These are phyloP conservation scores for Drosophila koepferae DNA, from an alignment of 2,888 invertebrate genomes.

Conservation along the genomic window DNA sequence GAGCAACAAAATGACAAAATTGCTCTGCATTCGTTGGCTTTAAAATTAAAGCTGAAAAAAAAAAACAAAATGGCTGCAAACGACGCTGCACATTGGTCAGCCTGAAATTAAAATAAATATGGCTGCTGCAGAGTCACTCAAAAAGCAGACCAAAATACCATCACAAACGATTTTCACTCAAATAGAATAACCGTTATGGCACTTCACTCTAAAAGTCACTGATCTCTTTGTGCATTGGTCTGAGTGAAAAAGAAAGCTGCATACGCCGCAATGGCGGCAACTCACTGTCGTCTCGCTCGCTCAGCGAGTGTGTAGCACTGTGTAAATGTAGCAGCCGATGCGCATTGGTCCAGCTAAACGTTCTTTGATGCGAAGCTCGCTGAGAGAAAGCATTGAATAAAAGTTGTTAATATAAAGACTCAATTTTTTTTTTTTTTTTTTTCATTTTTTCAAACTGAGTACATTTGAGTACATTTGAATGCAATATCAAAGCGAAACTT, in stretches of 20 bases:
- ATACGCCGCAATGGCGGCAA: not conserved
- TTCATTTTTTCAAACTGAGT: too few species aligned
- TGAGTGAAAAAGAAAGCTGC: not conserved
- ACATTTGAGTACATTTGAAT: not conserved
- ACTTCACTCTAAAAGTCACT: too few species aligned
- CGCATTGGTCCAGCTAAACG: not conserved
- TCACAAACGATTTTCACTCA: not conserved
- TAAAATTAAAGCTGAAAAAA: not conserved
- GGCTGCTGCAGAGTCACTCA: not conserved
- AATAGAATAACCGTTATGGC: not conserved
- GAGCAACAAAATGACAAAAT: constrained; percentile 1
- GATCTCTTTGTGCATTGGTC: not conserved
- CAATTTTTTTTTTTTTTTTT: too few species aligned
- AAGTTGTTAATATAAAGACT: not conserved
- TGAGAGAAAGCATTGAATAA: not conserved
- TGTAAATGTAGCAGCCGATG: not conserved
- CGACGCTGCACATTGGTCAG: not conserved
- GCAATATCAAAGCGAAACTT: not conserved
- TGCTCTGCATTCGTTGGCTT: not conserved
- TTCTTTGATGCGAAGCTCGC: too few species aligned
- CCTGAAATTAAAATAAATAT: not conserved
- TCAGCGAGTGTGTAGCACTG: not conserved
- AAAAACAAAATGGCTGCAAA: not conserved
- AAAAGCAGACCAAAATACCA: not conserved
- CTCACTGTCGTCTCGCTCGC: not conserved